Conservation (phyloP, 2,888 invertebrate genomes). For the Andrena haemorrhoa region DNA sequence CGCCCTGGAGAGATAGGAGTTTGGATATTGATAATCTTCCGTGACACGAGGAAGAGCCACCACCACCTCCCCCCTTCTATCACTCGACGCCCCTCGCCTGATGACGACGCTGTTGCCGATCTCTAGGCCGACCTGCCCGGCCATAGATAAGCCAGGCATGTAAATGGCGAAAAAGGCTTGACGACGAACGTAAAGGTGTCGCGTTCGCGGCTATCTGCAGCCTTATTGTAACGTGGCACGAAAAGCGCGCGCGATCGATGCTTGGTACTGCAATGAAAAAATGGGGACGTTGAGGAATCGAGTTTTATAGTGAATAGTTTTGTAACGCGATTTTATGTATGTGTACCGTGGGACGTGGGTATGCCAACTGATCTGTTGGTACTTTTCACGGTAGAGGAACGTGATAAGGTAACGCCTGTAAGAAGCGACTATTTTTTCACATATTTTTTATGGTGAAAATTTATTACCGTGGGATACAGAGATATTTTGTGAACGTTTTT, state of each 20-base stretch:
- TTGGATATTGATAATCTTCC: conserved; percentile 80
- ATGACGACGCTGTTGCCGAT: conserved; percentile 57
- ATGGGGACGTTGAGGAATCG: neutral
- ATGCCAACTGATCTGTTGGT: neutral
- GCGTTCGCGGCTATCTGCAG: conserved; percentile 10
- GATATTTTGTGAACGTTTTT: too few relatives aligned
- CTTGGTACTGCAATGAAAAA: neutral
- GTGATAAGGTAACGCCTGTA: too few relatives aligned
- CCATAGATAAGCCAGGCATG: conserved; percentile 67
- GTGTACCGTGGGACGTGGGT: neutral
- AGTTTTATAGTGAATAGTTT: conserved; percentile 3
- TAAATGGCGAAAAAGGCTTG: conserved; percentile 63
- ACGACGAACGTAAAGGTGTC: conserved; percentile 42
- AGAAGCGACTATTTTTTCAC: too few relatives aligned
- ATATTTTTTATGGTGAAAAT: too few relatives aligned
- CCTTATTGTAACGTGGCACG: neutral
- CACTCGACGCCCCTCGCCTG: conserved; percentile 36
- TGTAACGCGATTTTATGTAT: neutral
- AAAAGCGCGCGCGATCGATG: neutral
- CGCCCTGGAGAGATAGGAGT: conserved; percentile 71
- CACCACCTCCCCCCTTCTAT: conserved; percentile 23
- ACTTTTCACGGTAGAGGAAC: too few relatives aligned
- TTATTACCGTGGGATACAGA: too few relatives aligned
- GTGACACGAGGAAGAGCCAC: conserved; percentile 57
- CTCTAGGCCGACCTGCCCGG: conserved; percentile 67